phyloP scores from a whole-genome alignment of 2,113 vertebrate species.

The Tragelaphus strepsiceros region DNA sequence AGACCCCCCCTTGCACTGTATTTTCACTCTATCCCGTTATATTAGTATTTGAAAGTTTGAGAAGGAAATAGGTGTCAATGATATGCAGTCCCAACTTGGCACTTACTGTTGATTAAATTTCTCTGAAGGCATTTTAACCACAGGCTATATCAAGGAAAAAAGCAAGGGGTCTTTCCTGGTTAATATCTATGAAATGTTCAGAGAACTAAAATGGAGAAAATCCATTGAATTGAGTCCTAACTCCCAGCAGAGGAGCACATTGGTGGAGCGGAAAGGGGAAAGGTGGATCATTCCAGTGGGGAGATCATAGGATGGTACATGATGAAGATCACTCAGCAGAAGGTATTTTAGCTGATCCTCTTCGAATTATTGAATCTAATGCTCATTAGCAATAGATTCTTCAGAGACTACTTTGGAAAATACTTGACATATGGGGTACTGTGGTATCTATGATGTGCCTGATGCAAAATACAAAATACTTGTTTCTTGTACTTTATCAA shows the following conservation, averaged over 20 bases:
- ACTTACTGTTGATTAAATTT: background rate
- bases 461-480: background rate
- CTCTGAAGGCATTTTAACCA: background rate
- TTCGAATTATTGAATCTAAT: background rate
- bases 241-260: background rate
- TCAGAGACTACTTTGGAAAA: background rate
- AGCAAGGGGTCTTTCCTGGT: background rate
- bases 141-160: background rate
- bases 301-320: background rate
- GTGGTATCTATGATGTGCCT: background rate
- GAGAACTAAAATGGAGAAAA: background rate
- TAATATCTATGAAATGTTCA: background rate
- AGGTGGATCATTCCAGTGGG: fast-evolving
- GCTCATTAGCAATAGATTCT: background rate
- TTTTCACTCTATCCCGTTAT: background rate
- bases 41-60: background rate
- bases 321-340: background rate
- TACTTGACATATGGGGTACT: background rate
- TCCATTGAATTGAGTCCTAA: background rate
- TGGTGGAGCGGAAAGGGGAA: background rate
- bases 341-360: background rate
- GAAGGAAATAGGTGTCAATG: background rate
- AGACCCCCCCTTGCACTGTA: background rate
- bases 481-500: background rate
- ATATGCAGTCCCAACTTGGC: background rate